Evolutionary conservation across 1,140 invertebrate species (phyloP), one percentile per base, ranked within the genome.

Genomic region (Drosophila mayri): DNA sequence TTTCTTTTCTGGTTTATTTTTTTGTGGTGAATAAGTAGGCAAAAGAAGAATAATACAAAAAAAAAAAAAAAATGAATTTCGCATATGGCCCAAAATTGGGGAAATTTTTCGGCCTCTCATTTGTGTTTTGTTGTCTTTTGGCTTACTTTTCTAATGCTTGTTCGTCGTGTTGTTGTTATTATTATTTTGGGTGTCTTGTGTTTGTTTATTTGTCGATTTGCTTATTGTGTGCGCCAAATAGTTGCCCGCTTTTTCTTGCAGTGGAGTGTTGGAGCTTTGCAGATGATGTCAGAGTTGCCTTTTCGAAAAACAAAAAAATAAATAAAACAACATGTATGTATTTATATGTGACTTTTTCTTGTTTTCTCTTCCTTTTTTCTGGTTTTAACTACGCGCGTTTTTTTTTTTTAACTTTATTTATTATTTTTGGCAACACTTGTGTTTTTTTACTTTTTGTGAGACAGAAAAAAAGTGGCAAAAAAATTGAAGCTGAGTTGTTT

Each of bases 241-340:
- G 61, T 52, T 61, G 59, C 40, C 46, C 10, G 49, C 30, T 37
- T 64, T 57, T 71, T 66, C 54, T 83, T 76, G 68, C 73, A 79
- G 77, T 73, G 70, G 44, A 71, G 47, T 76, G 54, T 54, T 54
- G 57, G 54, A 76, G 75, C 75, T 76, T 74, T 59, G 75, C 79
- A 87, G 83, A 87, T 87, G 83, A 87, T 87, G 83, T 87, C 83
- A 87, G 83, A 87, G 66, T 54, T 77, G 79, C 63, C 70, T 85
- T 80, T 54, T 54, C 50, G 50, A 54, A 54, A 54, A 54, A 50
- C 44, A 60, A 83, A 75, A 73, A 72, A 72, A 65, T 46, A 60
- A 68, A 50, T 63, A 50, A 50, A 28, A 30, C 47, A 54, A 54
- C 20, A 47, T 47, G 18, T 50, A 47, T 47, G 18, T 50, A 22